These are phyloP conservation scores for Pyrocoelia pectoralis DNA, from an alignment of 2,888 invertebrate species.

Conservation along the genomic window DNA sequence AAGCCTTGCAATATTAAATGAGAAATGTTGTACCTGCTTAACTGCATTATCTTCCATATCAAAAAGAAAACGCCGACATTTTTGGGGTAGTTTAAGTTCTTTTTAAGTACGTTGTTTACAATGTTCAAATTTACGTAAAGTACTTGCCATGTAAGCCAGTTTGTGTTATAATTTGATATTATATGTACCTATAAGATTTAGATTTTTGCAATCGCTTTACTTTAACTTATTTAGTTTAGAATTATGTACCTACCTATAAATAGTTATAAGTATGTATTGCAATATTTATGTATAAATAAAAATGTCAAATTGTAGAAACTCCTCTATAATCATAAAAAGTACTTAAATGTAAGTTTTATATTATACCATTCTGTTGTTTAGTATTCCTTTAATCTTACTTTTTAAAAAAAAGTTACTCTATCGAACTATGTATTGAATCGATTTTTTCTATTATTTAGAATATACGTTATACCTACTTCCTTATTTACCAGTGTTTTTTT, in stretches of 20 bases:
- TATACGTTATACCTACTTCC: conserved; percentile 34
- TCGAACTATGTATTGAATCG: conserved; percentile 12
- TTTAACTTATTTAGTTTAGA: conserved; percentile 36
- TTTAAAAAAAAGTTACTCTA: conserved; percentile 19
- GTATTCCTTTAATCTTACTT: conserved; percentile 13
- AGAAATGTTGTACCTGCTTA: conserved; percentile 47
- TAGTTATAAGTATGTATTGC: conserved; percentile 32
- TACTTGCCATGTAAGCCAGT: conserved; percentile 50
- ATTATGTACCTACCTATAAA: conserved; percentile 28
- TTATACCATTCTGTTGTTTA: conserved; percentile 29
- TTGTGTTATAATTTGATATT: conserved; percentile 39
- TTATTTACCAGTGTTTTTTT: conserved; percentile 39
- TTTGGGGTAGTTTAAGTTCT: neutral
- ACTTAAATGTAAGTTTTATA: conserved; percentile 32
- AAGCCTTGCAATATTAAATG: conserved; percentile 49
- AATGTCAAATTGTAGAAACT: conserved; percentile 30
- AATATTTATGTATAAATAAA: conserved; percentile 33
- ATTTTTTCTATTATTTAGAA: conserved; percentile 11
- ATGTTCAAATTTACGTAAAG: conserved; percentile 32
- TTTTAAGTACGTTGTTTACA: conserved; percentile 1
- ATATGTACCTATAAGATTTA: conserved; percentile 23
- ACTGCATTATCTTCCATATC: conserved; percentile 22
- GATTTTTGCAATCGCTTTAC: conserved; percentile 30
- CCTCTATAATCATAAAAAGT: conserved; percentile 27
- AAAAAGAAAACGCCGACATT: neutral